A percentile compares a stretch with the other conserved stretches of the same genome.
These are phyloP conservation scores for Rhamphomyia laevipes DNA, from an alignment of 2,888 invertebrate genomes.

Conservation along the genomic window DNA sequence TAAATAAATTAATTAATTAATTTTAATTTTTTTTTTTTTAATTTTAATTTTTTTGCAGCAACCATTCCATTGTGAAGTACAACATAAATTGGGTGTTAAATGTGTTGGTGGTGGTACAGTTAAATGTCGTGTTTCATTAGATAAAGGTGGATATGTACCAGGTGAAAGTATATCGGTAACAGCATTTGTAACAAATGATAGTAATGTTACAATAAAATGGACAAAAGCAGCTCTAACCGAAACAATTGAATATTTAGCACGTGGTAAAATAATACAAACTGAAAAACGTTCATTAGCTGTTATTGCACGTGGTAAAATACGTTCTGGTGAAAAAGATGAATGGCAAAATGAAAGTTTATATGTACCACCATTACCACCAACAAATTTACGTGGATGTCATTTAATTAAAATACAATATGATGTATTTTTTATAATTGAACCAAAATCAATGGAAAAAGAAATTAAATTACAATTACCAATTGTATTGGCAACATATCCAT, in stretches of 20 bases:
- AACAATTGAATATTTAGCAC: slow-evolving; percentile 79
- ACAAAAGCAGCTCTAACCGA: slow-evolving; percentile 76
- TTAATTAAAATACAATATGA: slow-evolving; percentile 88
- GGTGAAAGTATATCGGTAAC: slow-evolving; percentile 84
- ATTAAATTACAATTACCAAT: slow-evolving; percentile 86
- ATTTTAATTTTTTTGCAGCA: slow-evolving; percentile 43
- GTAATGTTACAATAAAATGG: slow-evolving; percentile 71
- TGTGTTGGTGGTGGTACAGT: slow-evolving; percentile 84
- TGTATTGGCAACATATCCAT: slow-evolving; percentile 82
- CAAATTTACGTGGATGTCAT: slow-evolving; percentile 86
- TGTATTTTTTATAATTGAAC: slow-evolving; percentile 82
- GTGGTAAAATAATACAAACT: slow-evolving; percentile 74
- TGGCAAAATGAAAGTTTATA: slow-evolving; percentile 83
- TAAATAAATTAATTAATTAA: background rate
- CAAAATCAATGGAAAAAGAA: slow-evolving; percentile 83
- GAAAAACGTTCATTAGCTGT: slow-evolving; percentile 77
- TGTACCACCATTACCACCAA: slow-evolving; percentile 88
- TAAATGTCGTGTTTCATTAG: slow-evolving; percentile 71
- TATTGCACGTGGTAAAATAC: slow-evolving; percentile 66
- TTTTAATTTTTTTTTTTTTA: background rate
- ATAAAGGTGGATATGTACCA: slow-evolving; percentile 88
- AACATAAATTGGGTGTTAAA: slow-evolving; percentile 78
- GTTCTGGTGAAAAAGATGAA: slow-evolving; percentile 67
- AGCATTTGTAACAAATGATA: slow-evolving; percentile 74
- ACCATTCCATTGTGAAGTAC: slow-evolving; percentile 83